Evolutionary conservation across 2,797 vertebrate species (phyloP).

Genomic region (Acanthopagrus latus): DNA sequence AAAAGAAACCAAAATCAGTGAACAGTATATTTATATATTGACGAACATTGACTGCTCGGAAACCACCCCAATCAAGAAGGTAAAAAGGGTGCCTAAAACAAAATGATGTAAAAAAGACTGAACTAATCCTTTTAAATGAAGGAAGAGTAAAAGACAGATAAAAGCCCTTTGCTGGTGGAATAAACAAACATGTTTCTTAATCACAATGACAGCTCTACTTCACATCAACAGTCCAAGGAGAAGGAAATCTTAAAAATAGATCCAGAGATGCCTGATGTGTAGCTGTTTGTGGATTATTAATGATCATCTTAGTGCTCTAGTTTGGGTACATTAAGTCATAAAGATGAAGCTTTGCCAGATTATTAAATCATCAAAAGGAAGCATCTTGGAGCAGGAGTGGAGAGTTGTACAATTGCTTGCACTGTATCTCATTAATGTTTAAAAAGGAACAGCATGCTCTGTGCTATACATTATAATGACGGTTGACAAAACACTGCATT

Average conservation of each 20-base stretch:
- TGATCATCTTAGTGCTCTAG: background rate
- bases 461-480: constrained; percentile 13
- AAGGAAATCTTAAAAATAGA: background rate
- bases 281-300: background rate
- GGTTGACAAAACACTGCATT: background rate
- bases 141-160: background rate
- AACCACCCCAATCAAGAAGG: no score
- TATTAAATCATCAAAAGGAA: constrained; percentile 37
- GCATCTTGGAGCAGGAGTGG: background rate
- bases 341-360: constrained; percentile 1
- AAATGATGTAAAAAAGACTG: background rate
- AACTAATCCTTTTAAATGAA: background rate
- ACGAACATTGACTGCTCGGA: no score
- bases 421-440: constrained; percentile 25
- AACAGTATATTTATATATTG: no score
- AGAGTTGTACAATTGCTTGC: constrained; percentile 16
- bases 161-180: background rate
- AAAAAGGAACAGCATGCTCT: constrained; percentile 3
- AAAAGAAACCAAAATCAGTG: no score
- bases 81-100: no score
- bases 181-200: no score
- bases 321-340: background rate
- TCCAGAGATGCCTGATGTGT: background rate
- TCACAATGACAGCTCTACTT: no score
- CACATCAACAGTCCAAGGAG: background rate